Conservation (phyloP, 2,797 vertebrate genomes). For the Chelidonichthys spinosus region DNA sequence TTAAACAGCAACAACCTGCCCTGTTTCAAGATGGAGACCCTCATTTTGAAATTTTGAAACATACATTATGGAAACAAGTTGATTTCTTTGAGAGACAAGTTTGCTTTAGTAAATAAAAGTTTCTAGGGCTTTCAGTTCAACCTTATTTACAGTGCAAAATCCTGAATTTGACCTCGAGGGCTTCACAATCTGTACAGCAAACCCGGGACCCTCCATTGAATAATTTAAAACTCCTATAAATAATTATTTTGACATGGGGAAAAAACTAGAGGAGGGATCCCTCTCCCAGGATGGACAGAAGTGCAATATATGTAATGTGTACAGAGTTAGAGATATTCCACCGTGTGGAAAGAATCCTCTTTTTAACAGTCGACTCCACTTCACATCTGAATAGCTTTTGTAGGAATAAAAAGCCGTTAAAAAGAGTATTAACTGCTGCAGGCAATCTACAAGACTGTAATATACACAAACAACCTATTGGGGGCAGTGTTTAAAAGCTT, state of each 20-base stretch:
- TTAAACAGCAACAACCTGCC: neutral
- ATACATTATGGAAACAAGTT: neutral
- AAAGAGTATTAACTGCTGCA: neutral
- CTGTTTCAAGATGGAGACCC: neutral
- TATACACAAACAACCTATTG: conserved; percentile 45
- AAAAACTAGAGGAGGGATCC: too few relatives aligned
- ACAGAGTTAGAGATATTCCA: neutral
- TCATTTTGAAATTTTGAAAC: neutral
- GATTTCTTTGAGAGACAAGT: neutral
- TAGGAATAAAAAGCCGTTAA: neutral
- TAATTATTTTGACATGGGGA: too few relatives aligned
- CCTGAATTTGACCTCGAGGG: too few relatives aligned
- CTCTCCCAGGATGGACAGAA: neutral
- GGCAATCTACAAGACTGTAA: conserved; percentile 8
- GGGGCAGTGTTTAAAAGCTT: conserved; percentile 70
- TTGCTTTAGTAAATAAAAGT: neutral
- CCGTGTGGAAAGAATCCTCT: too few relatives aligned
- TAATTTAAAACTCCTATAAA: too few relatives aligned
- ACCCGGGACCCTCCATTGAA: too few relatives aligned
- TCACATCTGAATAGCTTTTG: neutral
- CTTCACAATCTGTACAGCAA: too few relatives aligned
- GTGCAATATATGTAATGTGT: neutral
- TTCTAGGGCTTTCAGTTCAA: too few relatives aligned
- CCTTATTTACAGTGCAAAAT: too few relatives aligned
- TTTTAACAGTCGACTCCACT: neutral